Evolutionary conservation across 2,797 vertebrate species (phyloP).

Genomic region (Uromys caudimaculatus): DNA sequence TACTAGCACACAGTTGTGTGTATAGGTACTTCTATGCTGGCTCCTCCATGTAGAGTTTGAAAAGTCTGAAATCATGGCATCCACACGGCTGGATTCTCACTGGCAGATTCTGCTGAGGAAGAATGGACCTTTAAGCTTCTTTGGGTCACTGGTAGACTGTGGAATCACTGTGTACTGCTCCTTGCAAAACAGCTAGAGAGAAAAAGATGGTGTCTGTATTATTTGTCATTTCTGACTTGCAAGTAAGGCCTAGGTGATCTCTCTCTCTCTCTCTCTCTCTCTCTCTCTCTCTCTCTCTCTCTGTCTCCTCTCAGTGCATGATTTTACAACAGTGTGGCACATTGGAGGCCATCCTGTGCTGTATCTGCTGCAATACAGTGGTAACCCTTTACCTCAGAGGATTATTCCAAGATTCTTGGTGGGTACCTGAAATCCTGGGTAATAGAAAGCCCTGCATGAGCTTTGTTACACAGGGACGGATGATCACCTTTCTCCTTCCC

Average conservation of each 20-base stretch:
- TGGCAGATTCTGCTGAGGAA: neutral
- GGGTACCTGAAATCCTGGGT: neutral
- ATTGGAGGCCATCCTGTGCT: neutral
- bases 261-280: neutral
- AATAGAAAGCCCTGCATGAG: neutral
- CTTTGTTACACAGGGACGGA: neutral
- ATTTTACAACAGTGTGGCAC: neutral
- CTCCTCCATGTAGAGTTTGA: neutral
- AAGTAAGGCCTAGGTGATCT: neutral
- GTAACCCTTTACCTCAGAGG: neutral
- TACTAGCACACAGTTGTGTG: neutral
- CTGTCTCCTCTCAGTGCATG: too few species aligned
- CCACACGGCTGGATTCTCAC: neutral
- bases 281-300: neutral
- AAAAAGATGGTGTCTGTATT: neutral
- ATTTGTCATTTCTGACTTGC: neutral
- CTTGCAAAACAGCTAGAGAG: neutral
- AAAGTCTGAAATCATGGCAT: neutral
- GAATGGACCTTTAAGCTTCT: neutral
- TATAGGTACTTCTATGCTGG: neutral
- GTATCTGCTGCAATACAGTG: neutral
- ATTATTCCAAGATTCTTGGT: neutral
- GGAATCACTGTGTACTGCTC: neutral
- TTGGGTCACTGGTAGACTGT: too few species aligned
- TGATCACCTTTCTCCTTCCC: too few species aligned